phyloP scores from a whole-genome alignment of 2,113 vertebrate species.

The Pelobates fuscus region DNA sequence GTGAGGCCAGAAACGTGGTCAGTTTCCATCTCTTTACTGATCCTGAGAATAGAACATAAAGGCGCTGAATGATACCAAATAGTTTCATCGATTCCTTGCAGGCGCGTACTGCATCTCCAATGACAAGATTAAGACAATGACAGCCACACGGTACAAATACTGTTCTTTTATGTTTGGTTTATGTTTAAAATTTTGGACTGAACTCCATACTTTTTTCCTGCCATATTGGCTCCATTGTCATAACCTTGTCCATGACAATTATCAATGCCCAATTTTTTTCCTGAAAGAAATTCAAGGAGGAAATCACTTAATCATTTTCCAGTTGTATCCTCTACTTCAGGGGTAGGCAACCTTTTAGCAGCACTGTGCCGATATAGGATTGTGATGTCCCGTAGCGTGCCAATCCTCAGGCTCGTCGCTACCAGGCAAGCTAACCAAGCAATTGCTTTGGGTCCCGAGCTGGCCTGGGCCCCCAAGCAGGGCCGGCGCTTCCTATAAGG shows the following conservation, averaged over 20 bases:
- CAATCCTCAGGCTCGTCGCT: no score
- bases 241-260: conserved; percentile 9
- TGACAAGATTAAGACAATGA: conserved; percentile 6
- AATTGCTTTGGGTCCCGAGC: no score
- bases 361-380: no score
- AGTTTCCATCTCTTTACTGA: conserved; percentile 14
- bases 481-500: no score
- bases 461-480: no score
- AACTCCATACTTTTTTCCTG: background rate
- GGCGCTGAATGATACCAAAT: background rate
- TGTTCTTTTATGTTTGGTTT: background rate
- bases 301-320: background rate
- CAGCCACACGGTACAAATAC: background rate
- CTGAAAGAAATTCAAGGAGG: background rate
- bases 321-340: background rate
- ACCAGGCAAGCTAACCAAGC: no score
- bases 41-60: conserved; percentile 9
- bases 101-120: background rate
- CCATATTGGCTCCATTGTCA: background rate
- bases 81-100: conserved; percentile 2
- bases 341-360: no score
- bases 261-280: background rate
- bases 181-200: background rate
- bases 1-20: background rate
- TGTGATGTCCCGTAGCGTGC: no score